A percentile compares a stretch with the other conserved stretches of the same genome.
These are phyloP conservation scores for Petaurus breviceps DNA, from an alignment of 2,113 vertebrate genomes.

Conservation along the genomic window DNA sequence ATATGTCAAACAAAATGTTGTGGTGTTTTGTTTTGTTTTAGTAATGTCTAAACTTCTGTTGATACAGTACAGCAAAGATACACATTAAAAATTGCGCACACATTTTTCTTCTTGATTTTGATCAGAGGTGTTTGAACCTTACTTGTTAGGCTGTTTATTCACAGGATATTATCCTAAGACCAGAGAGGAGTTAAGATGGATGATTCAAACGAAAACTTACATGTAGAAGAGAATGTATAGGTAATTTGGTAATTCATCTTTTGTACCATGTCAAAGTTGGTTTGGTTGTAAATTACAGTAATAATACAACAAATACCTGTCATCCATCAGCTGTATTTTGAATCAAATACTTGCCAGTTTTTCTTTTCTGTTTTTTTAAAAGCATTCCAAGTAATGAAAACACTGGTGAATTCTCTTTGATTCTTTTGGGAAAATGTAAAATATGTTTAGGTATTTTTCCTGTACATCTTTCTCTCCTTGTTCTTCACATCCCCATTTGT, in stretches of 20 bases:
- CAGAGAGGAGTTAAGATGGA: conserved; percentile 44
- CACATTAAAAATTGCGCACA: not conserved
- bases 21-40: too few relatives aligned
- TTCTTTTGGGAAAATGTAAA: not conserved
- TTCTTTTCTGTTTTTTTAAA: not conserved
- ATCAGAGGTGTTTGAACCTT: not conserved
- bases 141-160: not conserved
- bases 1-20: not conserved
- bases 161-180: not conserved
- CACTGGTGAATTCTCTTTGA: not conserved
- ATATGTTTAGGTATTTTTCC: not conserved
- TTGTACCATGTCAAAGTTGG: conserved; percentile 26
- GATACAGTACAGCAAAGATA: fast-evolving
- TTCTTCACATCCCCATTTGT: not conserved
- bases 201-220: not conserved
- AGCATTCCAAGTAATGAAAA: not conserved
- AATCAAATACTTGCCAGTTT: not conserved
- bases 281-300: conserved; percentile 46
- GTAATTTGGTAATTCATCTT: conserved; percentile 48
- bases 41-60: fast-evolving
- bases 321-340: not conserved
- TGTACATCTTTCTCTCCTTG: not conserved
- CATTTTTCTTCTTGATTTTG: not conserved
- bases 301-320: not conserved
- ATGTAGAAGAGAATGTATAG: not conserved